These are phyloP conservation scores for Glyptemys insculpta DNA, from an alignment of 2,797 vertebrate species.

Conservation along the genomic window DNA sequence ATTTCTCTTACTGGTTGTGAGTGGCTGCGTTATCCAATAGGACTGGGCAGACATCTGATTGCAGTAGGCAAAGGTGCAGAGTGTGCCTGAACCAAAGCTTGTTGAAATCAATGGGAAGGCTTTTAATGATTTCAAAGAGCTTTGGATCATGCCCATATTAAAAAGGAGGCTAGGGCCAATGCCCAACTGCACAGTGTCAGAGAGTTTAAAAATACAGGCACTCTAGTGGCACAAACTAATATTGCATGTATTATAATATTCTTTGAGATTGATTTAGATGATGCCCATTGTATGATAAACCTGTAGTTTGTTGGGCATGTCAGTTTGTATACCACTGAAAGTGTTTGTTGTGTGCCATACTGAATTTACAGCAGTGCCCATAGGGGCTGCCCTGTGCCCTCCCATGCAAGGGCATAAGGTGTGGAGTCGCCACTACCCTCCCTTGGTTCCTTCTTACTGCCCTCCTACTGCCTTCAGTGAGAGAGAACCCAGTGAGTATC, in stretches of 20 bases:
- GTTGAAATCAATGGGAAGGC: background rate
- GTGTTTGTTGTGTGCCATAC: no score
- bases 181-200: background rate
- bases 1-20: background rate
- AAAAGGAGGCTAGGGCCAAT: background rate
- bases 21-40: background rate
- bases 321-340: background rate
- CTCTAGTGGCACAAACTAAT: background rate
- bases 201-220: background rate
- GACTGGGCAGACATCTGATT: background rate
- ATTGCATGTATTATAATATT: accelerated
- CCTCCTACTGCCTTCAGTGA: background rate
- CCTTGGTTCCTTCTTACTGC: background rate
- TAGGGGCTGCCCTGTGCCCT: background rate
- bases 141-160: background rate
- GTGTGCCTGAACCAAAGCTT: background rate
- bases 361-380: no score
- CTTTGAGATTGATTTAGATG: background rate
- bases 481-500: background rate
- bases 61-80: background rate
- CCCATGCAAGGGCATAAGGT: background rate
- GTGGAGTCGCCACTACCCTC: background rate
- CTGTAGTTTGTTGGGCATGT: background rate
- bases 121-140: background rate
- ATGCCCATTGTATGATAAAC: background rate